Evolutionary conservation across 2,113 vertebrate species (phyloP).

Genomic region (Macrotus californicus): DNA sequence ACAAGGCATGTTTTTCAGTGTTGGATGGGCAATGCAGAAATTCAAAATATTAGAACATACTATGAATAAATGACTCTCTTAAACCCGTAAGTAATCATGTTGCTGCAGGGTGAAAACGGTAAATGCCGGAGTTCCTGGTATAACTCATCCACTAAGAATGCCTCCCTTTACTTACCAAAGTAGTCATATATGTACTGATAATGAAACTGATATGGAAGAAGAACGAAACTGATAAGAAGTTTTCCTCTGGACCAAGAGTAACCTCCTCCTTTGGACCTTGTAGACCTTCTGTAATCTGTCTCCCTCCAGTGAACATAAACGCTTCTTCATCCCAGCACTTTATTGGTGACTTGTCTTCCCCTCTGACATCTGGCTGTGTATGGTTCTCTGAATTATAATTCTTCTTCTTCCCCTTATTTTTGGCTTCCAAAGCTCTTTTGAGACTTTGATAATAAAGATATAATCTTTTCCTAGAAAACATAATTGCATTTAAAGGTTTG

Average conservation of each 20-base stretch:
- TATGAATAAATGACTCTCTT: conserved; percentile 49
- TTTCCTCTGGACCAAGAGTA: not conserved
- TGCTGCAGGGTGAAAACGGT: not conserved
- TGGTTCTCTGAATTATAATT: not conserved
- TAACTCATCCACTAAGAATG: not conserved
- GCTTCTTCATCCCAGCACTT: not conserved
- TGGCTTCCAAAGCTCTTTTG: not conserved
- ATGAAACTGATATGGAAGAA: too few species aligned
- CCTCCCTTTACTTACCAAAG: not conserved
- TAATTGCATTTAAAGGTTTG: not conserved
- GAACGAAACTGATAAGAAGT: not conserved
- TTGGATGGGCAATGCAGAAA: not conserved
- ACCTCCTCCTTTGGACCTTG: not conserved
- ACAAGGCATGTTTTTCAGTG: not conserved
- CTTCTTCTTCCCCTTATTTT: not conserved
- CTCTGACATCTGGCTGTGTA: not conserved
- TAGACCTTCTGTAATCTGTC: not conserved
- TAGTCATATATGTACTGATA: not conserved
- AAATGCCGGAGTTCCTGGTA: not conserved
- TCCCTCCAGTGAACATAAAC: not conserved
- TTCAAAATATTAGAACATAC: conserved; percentile 15
- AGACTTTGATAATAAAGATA: not conserved
- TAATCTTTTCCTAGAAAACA: not conserved
- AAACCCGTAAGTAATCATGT: not conserved
- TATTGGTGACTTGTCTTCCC: not conserved